A percentile compares a stretch with the other conserved stretches of the same genome.
These are phyloP conservation scores for Monopterus albus DNA, from an alignment of 2,113 vertebrate species.

Conservation along the genomic window DNA sequence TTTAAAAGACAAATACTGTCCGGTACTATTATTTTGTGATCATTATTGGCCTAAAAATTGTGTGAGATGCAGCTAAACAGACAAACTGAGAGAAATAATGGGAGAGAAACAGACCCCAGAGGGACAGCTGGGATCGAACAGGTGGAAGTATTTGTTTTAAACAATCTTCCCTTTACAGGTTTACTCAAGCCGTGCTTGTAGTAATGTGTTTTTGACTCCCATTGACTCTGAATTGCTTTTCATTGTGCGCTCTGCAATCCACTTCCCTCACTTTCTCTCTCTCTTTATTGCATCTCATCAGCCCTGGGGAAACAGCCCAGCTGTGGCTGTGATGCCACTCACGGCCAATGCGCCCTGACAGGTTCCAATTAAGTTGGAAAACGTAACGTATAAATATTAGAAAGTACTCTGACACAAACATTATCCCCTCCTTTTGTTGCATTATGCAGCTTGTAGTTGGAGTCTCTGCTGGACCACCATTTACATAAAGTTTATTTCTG, in stretches of 20 bases:
- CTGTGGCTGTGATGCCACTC: slow-evolving; percentile 74
- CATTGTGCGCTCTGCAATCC: slow-evolving; percentile 60
- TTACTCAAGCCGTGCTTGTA: slow-evolving; percentile 63
- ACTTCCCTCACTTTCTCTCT: slow-evolving; percentile 27
- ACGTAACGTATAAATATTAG: slow-evolving; percentile 79
- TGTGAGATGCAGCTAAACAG: slow-evolving; percentile 26
- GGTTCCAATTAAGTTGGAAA: slow-evolving; percentile 81
- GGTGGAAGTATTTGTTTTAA: slow-evolving; percentile 58
- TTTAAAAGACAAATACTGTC: neutral
- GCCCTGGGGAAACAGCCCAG: slow-evolving; percentile 67
- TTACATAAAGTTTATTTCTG: slow-evolving; percentile 66
- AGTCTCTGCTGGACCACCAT: slow-evolving; percentile 61
- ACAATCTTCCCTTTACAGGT: slow-evolving; percentile 63
- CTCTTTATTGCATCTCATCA: slow-evolving; percentile 77
- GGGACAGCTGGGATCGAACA: slow-evolving; percentile 41
- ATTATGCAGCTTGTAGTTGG: slow-evolving; percentile 72
- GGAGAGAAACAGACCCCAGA: slow-evolving; percentile 9
- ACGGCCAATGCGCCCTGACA: slow-evolving; percentile 75
- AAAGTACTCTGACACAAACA: slow-evolving; percentile 78
- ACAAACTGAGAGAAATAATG: slow-evolving; percentile 31
- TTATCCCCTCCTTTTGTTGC: slow-evolving; percentile 74
- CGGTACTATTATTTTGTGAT: too few species aligned
- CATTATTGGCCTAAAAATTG: neutral
- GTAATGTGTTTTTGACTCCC: slow-evolving; percentile 77
- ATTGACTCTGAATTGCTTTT: slow-evolving; percentile 78